Percentiles rank a stretch among this genome's conserved stretches.
Evolutionary conservation across 2,888 invertebrate species (phyloP).

Genomic region (Zootermopsis nevadensis): DNA sequence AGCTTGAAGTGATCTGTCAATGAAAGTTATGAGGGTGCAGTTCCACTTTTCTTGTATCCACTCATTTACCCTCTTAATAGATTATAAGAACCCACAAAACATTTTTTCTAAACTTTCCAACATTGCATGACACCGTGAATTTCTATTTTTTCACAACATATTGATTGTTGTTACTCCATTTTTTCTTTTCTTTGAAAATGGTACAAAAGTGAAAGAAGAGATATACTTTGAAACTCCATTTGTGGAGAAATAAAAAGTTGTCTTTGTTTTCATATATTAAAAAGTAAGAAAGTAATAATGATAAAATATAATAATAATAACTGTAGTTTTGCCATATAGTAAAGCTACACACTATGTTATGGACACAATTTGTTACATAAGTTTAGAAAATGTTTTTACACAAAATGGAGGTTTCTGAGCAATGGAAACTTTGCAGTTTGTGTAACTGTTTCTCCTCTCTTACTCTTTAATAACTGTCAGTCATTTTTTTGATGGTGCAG

Average conservation of each 20-base stretch:
- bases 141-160: conserved; percentile 30
- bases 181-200: conserved; percentile 7
- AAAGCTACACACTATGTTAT: conserved; percentile 17
- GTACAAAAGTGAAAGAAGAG: not conserved
- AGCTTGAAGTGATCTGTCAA: too few relatives aligned
- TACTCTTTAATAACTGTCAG: too few relatives aligned
- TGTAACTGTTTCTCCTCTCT: too few relatives aligned
- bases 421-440: too few relatives aligned
- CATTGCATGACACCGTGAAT: not conserved
- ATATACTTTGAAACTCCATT: not conserved
- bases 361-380: not conserved
- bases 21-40: too few relatives aligned
- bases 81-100: not conserved
- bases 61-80: too few relatives aligned
- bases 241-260: not conserved
- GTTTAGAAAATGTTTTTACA: too few relatives aligned
- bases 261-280: conserved; percentile 27
- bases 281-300: not conserved
- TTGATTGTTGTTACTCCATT: not conserved
- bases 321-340: conserved; percentile 8
- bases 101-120: not conserved
- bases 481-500: too few relatives aligned
- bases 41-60: too few relatives aligned
- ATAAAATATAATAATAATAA: conserved; percentile 6
- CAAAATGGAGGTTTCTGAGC: too few relatives aligned